Base-by-base conservation (phyloP, 2,888 invertebrate genomes). In the Crocallis elinguaria region DNA sequence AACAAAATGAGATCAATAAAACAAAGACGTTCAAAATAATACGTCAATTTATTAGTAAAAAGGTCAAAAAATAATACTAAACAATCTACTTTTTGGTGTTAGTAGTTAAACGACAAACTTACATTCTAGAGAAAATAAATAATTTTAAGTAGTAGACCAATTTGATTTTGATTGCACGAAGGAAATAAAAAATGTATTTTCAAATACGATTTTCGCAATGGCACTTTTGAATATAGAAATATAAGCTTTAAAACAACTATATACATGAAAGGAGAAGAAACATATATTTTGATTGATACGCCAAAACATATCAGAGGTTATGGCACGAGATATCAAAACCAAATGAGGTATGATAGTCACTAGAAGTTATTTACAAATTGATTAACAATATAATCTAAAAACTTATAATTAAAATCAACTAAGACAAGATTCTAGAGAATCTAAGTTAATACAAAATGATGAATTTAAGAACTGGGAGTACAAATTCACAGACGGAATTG, bases 21-120 rank as follows among this genome's bases (percentile, higher is more conserved):
- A 59, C 48, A 36, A 62, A 63, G 62, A 60, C 57, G 49, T n/a
- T 57, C 56, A 64, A 57, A 55, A 64, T 59, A 59, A 69, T 63
- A 62, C 43, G 70, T 69, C 69, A 67, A 67, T 72, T 77, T 76
- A 76, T 79, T 77, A 79, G 77, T 77, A 80, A 78, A 84, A 78
- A 80, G 81, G 79, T 78, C 49, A 58, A 58, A 60, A n/a, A 76
- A 75, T 76, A 81, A 75, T 82, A 76, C 70, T 75, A 71, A 77
- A 73, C 71, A 75, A 76, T 75, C 79, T 72, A 87, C 77, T 89
- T 84, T 90, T 90, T 90, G 90, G 90, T 90, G 90, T 90, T 90
- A 90, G 90, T 90, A 86, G 73, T 79, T 85, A 82, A 73, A 77
- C 72, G 82, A 84, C 74, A 79, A 82, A 79, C 78, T 74, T 74